Conservation (phyloP, 2,113 vertebrate genomes). For the Sapayoa aenigma region DNA sequence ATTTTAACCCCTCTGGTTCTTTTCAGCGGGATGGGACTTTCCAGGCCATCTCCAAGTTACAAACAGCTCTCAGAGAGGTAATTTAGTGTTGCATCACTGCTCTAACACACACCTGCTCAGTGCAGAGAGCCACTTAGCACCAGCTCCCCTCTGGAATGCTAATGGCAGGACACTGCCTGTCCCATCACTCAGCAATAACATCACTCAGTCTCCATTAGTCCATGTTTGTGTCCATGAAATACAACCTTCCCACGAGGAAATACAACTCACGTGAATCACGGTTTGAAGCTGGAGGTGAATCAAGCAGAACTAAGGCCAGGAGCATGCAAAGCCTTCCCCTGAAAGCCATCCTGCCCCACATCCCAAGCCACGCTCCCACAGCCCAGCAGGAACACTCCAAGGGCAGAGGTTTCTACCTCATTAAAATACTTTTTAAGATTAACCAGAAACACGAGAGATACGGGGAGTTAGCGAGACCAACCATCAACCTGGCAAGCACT, state of each 20-base stretch:
- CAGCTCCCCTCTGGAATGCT: neutral
- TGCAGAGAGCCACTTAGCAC: neutral
- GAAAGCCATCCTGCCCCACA: neutral
- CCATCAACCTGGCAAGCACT: neutral
- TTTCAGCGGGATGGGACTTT: neutral
- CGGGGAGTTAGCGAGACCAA: accelerated
- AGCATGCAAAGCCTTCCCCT: neutral
- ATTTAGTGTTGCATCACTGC: neutral
- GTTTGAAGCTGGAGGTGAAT: neutral
- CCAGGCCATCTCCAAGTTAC: neutral
- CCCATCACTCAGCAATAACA: neutral
- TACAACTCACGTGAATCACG: neutral
- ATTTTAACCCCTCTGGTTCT: neutral
- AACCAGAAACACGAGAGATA: neutral
- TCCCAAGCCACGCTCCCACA: neutral
- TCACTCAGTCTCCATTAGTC: neutral
- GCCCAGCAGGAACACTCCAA: neutral
- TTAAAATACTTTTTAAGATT: neutral
- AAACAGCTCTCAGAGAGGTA: neutral
- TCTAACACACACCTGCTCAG: neutral
- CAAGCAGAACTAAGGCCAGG: neutral
- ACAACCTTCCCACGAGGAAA: neutral
- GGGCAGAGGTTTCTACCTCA: neutral
- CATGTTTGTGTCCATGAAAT: neutral
- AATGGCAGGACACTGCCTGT: neutral